phyloP scores from a whole-genome alignment of 2,888 invertebrate species.

The Tiliacea aurago region DNA sequence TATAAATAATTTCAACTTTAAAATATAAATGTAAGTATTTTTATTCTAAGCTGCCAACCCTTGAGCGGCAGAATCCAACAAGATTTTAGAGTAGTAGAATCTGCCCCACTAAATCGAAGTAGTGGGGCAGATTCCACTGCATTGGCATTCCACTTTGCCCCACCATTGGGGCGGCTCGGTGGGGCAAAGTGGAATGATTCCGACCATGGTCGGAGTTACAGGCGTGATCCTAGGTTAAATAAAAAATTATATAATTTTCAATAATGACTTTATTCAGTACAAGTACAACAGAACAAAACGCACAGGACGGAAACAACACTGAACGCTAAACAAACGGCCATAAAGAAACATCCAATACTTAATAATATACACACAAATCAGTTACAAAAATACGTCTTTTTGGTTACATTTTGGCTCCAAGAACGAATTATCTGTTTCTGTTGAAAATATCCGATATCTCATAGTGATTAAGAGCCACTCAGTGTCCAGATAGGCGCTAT shows the following conservation, averaged over 20 bases:
- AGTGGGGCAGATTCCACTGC: too few species aligned
- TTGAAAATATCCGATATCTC: constrained; percentile 44
- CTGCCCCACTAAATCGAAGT: too few species aligned
- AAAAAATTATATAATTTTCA: constrained; percentile 28
- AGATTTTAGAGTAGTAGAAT: too few species aligned
- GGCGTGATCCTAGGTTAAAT: too few species aligned
- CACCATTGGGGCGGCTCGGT: too few species aligned
- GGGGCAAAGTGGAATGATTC: too few species aligned
- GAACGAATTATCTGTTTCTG: constrained; percentile 54
- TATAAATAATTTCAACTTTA: too few species aligned
- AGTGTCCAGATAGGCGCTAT: background rate
- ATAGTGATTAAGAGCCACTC: background rate
- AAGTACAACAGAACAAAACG: constrained; percentile 76
- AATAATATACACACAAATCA: constrained; percentile 64
- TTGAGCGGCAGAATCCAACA: too few species aligned
- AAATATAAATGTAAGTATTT: too few species aligned
- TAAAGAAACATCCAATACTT: constrained; percentile 63
- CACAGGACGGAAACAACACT: constrained; percentile 84
- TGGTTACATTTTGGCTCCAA: constrained; percentile 82
- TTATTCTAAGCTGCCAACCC: too few species aligned
- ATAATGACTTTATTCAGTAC: constrained; percentile 76
- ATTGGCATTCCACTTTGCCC: too few species aligned
- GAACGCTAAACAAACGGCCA: constrained; percentile 62
- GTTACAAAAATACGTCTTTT: constrained; percentile 81
- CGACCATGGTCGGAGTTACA: too few species aligned